Evolutionary conservation across 1,140 invertebrate genomes (phyloP).

Genomic region (Meloidogyne chitwoodi): DNA sequence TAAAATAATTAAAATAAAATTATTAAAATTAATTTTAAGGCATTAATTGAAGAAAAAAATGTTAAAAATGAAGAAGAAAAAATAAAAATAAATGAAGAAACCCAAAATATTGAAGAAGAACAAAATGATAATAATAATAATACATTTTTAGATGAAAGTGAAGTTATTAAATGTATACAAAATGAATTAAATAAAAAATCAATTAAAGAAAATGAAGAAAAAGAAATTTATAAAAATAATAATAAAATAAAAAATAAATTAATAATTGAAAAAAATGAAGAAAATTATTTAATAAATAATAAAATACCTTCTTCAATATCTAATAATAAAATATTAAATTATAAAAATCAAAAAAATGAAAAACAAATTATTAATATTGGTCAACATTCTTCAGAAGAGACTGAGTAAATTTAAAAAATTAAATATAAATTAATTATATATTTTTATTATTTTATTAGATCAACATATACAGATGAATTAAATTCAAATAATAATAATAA

Average conservation of each 20-base stretch:
- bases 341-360: background rate
- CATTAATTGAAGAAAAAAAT: background rate
- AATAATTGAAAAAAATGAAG: background rate
- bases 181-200: background rate
- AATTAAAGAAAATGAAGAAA: background rate
- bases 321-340: background rate
- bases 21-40: background rate
- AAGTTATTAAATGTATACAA: background rate
- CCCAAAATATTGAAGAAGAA: background rate
- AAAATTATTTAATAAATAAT: background rate
- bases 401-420: background rate
- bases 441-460: background rate
- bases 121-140: background rate
- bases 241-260: background rate
- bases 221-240: background rate
- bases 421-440: background rate
- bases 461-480: background rate
- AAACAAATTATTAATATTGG: background rate
- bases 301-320: background rate
- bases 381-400: background rate
- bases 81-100: background rate
- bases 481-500: background rate
- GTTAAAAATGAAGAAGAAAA: background rate
- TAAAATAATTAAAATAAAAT: background rate
- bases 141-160: background rate